A percentile compares a stretch with the other conserved stretches of the same genome.
Evolutionary conservation across 2,888 invertebrate genomes (phyloP).

Genomic region (Thalpophila matura): DNA sequence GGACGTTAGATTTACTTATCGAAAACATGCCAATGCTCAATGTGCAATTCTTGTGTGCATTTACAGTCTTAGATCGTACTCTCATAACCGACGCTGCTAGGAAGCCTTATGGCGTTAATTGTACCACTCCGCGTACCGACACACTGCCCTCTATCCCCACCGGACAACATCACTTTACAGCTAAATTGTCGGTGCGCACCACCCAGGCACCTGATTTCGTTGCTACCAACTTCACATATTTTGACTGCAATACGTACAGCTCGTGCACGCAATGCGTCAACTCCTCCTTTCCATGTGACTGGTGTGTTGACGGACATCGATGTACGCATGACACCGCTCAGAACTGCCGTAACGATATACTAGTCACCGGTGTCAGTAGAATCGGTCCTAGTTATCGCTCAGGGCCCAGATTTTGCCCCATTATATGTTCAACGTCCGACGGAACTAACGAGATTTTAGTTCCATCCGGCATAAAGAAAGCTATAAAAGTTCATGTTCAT

Average conservation of each 20-base stretch:
- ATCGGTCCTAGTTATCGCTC: constrained; percentile 98
- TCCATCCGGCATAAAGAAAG: constrained; percentile 97
- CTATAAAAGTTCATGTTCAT: constrained; percentile 97
- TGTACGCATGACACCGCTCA: constrained; percentile 99
- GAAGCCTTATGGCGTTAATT: constrained; percentile 97
- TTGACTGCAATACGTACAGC: constrained; percentile 99
- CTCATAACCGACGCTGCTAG: constrained; percentile 97
- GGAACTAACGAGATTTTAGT: constrained; percentile 97
- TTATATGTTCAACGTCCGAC: constrained; percentile 97
- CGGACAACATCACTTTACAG: constrained; percentile 98
- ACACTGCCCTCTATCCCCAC: constrained; percentile 97
- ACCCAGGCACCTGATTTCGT: constrained; percentile 98
- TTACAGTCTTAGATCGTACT: constrained; percentile 97
- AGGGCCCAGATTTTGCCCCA: constrained; percentile 98
- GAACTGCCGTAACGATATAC: constrained; percentile 97
- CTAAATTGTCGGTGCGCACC: constrained; percentile 97
- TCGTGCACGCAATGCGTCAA: constrained; percentile 99
- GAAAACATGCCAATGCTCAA: constrained; percentile 98
- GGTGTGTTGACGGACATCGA: constrained; percentile 99
- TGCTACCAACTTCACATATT: constrained; percentile 99
- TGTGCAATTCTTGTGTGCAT: constrained; percentile 98
- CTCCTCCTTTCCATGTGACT: constrained; percentile 99
- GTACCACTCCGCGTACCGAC: constrained; percentile 98
- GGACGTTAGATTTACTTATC: constrained; percentile 97
- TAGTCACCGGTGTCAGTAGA: constrained; percentile 97